Conservation (phyloP, 92 coral and sea anemone genomes). For the Isaurus tuberculatus region DNA sequence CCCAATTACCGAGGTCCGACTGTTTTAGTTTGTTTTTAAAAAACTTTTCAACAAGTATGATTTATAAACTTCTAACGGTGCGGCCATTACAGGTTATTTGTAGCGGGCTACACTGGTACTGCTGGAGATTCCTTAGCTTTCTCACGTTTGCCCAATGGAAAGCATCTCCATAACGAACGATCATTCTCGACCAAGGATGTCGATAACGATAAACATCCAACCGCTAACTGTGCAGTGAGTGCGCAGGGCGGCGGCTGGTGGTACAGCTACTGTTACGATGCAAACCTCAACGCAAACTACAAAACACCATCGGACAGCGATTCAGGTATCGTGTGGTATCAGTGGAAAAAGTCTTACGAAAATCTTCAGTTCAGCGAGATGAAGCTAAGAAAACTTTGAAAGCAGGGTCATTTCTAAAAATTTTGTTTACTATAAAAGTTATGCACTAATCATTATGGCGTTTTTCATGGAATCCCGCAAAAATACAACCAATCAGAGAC, state of each 20-base stretch:
- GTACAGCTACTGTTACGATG: conserved; percentile 58
- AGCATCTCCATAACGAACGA: conserved; percentile 18
- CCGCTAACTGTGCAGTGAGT: conserved; percentile 41
- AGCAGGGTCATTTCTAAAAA: neutral
- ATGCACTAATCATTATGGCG: too few relatives aligned
- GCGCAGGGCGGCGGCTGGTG: conserved; percentile 56
- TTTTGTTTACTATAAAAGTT: neutral
- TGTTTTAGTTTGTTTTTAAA: too few relatives aligned
- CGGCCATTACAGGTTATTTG: conserved; percentile 2
- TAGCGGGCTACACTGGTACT: conserved; percentile 47
- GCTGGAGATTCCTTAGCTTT: conserved; percentile 61
- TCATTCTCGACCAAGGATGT: conserved; percentile 53
- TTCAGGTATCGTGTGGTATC: conserved; percentile 54
- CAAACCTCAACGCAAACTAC: conserved; percentile 60
- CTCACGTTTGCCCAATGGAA: neutral
- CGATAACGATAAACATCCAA: conserved; percentile 47
- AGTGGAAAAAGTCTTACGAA: conserved; percentile 50
- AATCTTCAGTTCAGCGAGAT: conserved; percentile 52
- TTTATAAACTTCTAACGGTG: too few relatives aligned
- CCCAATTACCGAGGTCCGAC: too few relatives aligned
- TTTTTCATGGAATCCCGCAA: too few relatives aligned
- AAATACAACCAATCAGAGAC: too few relatives aligned
- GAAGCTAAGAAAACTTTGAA: conserved; percentile 49
- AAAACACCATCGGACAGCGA: neutral
- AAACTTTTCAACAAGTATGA: too few relatives aligned